A percentile compares a stretch with the other conserved stretches of the same genome.
phyloP scores from a whole-genome alignment of 1,140 invertebrate genomes.

The Penaeus japonicus region DNA sequence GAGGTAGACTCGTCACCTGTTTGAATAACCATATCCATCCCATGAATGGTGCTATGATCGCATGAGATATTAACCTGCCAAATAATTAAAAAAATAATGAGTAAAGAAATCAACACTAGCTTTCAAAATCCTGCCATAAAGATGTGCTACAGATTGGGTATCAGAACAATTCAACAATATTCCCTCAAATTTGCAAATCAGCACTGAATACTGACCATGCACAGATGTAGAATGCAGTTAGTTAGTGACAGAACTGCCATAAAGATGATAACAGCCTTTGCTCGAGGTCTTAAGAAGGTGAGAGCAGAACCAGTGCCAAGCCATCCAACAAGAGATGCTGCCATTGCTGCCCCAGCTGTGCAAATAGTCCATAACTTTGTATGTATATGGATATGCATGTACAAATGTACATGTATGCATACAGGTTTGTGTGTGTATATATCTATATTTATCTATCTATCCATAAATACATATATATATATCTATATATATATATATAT shows the following conservation, averaged over 20 bases:
- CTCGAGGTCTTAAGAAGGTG: slow-evolving; percentile 9
- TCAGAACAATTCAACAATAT: too few species aligned
- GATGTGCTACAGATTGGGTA: not conserved
- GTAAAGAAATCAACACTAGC: too few species aligned
- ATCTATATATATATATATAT: too few species aligned
- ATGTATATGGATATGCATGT: too few species aligned
- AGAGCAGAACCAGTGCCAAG: slow-evolving; percentile 22
- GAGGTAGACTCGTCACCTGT: not conserved
- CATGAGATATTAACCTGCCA: slow-evolving; percentile 38
- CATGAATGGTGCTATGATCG: slow-evolving; percentile 30
- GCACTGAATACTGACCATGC: not conserved
- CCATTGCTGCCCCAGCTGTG: slow-evolving; percentile 29
- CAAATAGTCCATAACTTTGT: not conserved
- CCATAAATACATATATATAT: too few species aligned
- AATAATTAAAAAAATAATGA: not conserved
- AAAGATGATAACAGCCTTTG: slow-evolving; percentile 25
- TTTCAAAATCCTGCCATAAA: not conserved
- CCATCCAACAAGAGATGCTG: slow-evolving; percentile 34
- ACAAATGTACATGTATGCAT: not conserved
- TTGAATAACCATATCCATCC: slow-evolving; percentile 31
- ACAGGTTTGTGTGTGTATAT: too few species aligned
- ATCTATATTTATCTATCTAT: too few species aligned
- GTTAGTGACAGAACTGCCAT: slow-evolving; percentile 21
- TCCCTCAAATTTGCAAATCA: too few species aligned
- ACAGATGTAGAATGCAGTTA: slow-evolving; percentile 25